phyloP scores from a whole-genome alignment of 2,113 vertebrate species.

The Noturus placidus region DNA sequence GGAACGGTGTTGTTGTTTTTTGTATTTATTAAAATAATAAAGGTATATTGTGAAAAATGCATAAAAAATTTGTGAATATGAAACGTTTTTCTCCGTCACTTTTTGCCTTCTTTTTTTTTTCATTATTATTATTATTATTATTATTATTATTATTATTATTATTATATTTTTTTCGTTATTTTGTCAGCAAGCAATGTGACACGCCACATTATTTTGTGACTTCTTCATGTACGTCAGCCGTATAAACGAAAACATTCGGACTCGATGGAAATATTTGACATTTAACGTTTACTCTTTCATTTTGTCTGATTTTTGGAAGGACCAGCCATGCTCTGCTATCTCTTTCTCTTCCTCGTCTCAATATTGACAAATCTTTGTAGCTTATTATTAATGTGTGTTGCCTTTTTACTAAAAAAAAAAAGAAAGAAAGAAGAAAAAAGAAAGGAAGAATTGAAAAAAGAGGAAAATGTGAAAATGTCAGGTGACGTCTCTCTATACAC shows the following conservation, averaged over 20 bases:
- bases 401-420: slow-evolving; percentile 74
- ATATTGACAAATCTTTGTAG: slow-evolving; percentile 76
- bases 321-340: slow-evolving; percentile 60
- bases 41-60: slow-evolving; percentile 84
- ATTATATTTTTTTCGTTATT: slow-evolving; percentile 47
- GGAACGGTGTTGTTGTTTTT: slow-evolving; percentile 73
- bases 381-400: slow-evolving; percentile 71
- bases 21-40: slow-evolving; percentile 86
- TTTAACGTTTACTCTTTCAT: not conserved
- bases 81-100: slow-evolving; percentile 56
- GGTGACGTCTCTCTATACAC: slow-evolving; percentile 69
- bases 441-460: slow-evolving; percentile 56
- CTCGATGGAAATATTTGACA: slow-evolving; percentile 55
- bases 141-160: not conserved
- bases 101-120: slow-evolving; percentile 43
- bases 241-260: slow-evolving; percentile 22
- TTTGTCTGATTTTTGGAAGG: slow-evolving; percentile 58
- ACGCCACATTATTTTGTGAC: slow-evolving; percentile 60
- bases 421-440: slow-evolving; percentile 69
- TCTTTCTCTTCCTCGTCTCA: slow-evolving; percentile 62
- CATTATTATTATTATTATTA: not conserved
- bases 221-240: slow-evolving; percentile 52
- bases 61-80: slow-evolving; percentile 75
- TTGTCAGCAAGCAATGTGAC: slow-evolving; percentile 61
- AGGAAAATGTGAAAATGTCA: slow-evolving; percentile 62